phyloP scores from a whole-genome alignment of 2,888 invertebrate genomes.

The Aspidiotus rigidus region DNA sequence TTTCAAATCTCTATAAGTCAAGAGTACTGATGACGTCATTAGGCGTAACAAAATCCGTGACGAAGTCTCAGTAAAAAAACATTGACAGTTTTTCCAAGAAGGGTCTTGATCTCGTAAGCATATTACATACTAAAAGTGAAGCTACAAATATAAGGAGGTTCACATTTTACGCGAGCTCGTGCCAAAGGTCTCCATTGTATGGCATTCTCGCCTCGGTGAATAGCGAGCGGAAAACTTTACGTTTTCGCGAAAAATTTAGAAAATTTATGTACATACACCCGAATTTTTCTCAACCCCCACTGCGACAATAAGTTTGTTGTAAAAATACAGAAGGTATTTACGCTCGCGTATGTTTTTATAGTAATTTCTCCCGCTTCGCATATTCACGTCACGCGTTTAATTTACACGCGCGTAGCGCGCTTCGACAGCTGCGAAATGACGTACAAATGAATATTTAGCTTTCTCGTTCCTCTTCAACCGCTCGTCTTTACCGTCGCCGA shows the following conservation, averaged over 20 bases:
- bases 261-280: constrained; percentile 13
- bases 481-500: constrained; percentile 11
- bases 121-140: not conserved
- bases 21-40: too few species aligned
- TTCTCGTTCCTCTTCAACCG: constrained; percentile 7
- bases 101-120: not conserved
- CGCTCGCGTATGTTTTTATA: constrained; percentile 6
- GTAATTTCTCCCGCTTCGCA: not conserved
- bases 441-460: constrained; percentile 18
- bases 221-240: not conserved
- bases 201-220: not conserved
- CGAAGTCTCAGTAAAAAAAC: too few species aligned
- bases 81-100: not conserved
- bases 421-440: not conserved
- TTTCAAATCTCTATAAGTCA: too few species aligned
- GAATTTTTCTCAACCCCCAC: constrained; percentile 15
- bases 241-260: constrained; percentile 18
- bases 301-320: constrained; percentile 24
- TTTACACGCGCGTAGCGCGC: constrained; percentile 1
- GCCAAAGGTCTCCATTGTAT: too few species aligned
- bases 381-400: not conserved
- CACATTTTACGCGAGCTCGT: too few species aligned
- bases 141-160: too few species aligned
- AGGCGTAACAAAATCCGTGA: too few species aligned
- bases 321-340: constrained; percentile 18